Evolutionary conservation across 1,140 invertebrate genomes (phyloP), one percentile per base, ranked within the genome.

Genomic region (Ceratosolen solmsi): DNA sequence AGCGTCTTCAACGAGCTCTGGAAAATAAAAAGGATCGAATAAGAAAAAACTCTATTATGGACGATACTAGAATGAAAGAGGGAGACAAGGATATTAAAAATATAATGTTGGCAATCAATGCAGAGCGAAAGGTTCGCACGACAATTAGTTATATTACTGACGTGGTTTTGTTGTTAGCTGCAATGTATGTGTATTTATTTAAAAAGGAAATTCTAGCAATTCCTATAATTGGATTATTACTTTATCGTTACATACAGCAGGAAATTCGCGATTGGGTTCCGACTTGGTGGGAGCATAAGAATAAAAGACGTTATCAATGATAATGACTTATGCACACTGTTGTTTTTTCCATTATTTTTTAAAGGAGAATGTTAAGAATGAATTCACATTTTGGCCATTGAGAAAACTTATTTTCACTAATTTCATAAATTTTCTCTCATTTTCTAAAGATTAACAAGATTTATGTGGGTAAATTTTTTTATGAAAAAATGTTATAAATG

Each of bases 141-240:
- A 93, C 92, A 0, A 89, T 96, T 2, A 94, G 94, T 85, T 96
- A 95, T 85, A 89, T 94, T 13, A 95, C 95, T 0, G 95, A 96
- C 87, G 85, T 96, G 70, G 94, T 94, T 51, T 92, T 96, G 84
- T 92, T 96, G 73, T 70, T 94, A 22, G 93, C 96, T 1, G 96
- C 96, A 8, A 60, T 88, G 17, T 91, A 92, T 73, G 92, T 96
- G 54, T 96, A 96, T 88, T 88, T 96, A 17, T 96, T 96, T 86
- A 95, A 95, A 86, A 95, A 95, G 85, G 95, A 96, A 87, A 91
- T 94, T 74, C 90, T 96, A 27, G 95, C 95, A 1, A 93, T 97
- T 80, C 96, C 96, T 30, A 93, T 96, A 83, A 92, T 97, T 75
- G 92, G 94, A 11, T 90, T 97, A 0, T 94, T 96, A 85, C 93